These are phyloP conservation scores for Melikaiella ostensackeni DNA, from an alignment of 2,888 invertebrate species.

Conservation along the genomic window DNA sequence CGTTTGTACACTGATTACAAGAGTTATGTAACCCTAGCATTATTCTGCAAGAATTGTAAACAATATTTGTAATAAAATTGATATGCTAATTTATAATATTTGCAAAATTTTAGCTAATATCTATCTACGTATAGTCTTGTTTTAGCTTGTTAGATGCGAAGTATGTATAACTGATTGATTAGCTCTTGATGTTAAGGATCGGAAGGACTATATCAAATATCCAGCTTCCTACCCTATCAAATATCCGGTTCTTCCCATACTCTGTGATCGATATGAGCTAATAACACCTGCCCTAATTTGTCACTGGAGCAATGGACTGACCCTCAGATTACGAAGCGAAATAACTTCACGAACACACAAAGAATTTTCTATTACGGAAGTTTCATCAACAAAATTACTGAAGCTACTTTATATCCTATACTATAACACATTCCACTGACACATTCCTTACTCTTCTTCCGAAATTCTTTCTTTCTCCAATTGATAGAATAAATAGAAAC, in stretches of 20 bases:
- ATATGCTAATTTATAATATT: not conserved
- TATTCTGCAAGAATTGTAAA: no score
- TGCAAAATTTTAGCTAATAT: not conserved
- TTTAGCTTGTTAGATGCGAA: not conserved
- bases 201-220: constrained; percentile 7
- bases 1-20: no score
- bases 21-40: no score
- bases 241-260: not conserved
- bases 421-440: not conserved
- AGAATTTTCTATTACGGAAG: not conserved
- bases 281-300: not conserved
- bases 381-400: not conserved
- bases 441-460: not conserved
- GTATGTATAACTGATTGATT: constrained; percentile 1
- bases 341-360: not conserved
- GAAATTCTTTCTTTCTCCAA: no score
- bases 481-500: not conserved
- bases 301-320: not conserved
- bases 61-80: not conserved
- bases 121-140: not conserved
- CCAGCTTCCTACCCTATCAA: constrained; percentile 6
- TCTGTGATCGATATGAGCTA: not conserved
- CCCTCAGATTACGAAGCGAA: not conserved
- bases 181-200: not conserved
- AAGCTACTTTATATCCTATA: not conserved